These are phyloP conservation scores for Solenopsis invicta DNA, from an alignment of 1,140 invertebrate genomes.

Conservation along the genomic window DNA sequence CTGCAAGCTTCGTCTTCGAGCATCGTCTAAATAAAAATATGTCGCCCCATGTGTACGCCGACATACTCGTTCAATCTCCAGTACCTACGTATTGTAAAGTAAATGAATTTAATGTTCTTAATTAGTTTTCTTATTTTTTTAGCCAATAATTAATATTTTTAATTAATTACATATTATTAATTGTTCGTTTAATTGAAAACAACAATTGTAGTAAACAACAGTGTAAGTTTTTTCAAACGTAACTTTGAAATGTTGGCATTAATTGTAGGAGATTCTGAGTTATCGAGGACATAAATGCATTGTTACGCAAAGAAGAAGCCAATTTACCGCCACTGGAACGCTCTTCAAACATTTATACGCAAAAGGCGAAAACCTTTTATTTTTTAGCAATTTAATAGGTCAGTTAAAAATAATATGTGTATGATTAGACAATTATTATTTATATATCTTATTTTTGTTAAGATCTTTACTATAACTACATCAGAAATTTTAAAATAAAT, in stretches of 20 bases:
- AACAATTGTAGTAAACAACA: not conserved
- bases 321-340: constrained; percentile 68
- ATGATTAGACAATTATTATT: not conserved
- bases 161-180: constrained; percentile 8
- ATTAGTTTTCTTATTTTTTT: constrained; percentile 4
- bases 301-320: constrained; percentile 72
- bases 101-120: constrained; percentile 6
- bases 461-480: not conserved
- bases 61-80: constrained; percentile 84
- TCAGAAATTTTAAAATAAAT: not conserved
- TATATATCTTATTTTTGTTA: not conserved
- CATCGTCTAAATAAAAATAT: constrained; percentile 83
- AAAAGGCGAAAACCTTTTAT: constrained; percentile 86
- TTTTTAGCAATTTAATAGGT: constrained; percentile 87
- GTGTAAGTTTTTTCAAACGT: not conserved
- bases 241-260: constrained; percentile 24
- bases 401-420: not conserved
- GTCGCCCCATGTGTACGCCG: constrained; percentile 86
- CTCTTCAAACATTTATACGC: constrained; percentile 83
- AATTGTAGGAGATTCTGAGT: constrained; percentile 84
- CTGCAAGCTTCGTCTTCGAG: constrained; percentile 85
- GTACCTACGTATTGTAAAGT: constrained; percentile 73
- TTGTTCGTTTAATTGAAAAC: not conserved
- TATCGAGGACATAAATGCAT: constrained; percentile 86
- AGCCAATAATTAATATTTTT: not conserved